A percentile compares a stretch with the other conserved stretches of the same genome.
These are phyloP conservation scores for Tachuris rubrigastra DNA, from an alignment of 2,113 vertebrate species.

Conservation along the genomic window DNA sequence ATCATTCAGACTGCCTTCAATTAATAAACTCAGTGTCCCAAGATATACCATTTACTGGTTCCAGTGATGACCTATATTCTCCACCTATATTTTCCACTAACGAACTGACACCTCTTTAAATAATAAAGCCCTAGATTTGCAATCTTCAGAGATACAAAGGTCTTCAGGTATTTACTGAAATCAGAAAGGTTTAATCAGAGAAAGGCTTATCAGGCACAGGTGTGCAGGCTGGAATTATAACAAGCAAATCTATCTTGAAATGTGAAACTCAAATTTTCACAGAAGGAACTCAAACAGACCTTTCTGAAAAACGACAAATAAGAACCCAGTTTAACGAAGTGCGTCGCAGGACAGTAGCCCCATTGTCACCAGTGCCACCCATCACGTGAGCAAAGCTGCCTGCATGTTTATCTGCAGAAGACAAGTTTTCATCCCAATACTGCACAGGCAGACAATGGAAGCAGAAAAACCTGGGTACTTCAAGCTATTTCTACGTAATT, in stretches of 20 bases:
- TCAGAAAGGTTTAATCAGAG: constrained; percentile 26
- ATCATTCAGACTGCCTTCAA: constrained; percentile 41
- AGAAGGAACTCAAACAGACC: not conserved
- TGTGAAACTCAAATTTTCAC: not conserved
- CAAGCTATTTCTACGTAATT: not conserved
- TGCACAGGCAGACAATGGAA: not conserved
- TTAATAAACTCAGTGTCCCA: constrained; percentile 55
- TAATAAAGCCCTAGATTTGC: constrained; percentile 39
- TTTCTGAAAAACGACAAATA: not conserved
- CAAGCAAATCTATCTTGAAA: not conserved
- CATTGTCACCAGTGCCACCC: not conserved
- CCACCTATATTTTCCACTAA: constrained; percentile 44
- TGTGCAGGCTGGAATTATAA: not conserved
- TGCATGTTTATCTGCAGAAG: constrained; percentile 17
- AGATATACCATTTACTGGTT: constrained; percentile 13
- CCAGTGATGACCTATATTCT: constrained; percentile 50
- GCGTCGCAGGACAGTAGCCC: not conserved
- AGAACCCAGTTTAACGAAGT: not conserved
- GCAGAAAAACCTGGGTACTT: not conserved
- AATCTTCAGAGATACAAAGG: constrained; percentile 32
- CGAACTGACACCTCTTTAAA: constrained; percentile 15
- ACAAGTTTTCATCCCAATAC: not conserved
- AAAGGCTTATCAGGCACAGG: not conserved
- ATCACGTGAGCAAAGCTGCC: not conserved
- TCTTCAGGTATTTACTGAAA: constrained; percentile 16